These are phyloP conservation scores for Colletes collaris DNA, from an alignment of 2,888 invertebrate species.

Conservation along the genomic window DNA sequence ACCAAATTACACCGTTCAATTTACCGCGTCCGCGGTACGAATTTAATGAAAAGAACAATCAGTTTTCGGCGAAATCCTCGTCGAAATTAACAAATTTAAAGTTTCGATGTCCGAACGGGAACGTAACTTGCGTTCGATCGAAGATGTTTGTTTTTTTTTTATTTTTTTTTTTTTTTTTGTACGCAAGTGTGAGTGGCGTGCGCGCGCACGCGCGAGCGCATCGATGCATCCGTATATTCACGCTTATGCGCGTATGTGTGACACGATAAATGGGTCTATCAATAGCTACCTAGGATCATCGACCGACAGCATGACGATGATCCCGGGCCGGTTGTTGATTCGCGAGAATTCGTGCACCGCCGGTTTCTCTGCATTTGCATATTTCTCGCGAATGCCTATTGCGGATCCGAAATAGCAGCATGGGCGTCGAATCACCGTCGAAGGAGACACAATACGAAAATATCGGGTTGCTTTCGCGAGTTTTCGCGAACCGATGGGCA, in stretches of 20 bases:
- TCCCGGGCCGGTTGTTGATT: conserved; percentile 38
- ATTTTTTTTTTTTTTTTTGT: neutral
- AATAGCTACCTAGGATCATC: conserved; percentile 48
- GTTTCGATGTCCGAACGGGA: too few species aligned
- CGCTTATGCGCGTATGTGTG: neutral
- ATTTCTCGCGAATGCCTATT: conserved; percentile 40
- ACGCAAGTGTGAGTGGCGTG: too few species aligned
- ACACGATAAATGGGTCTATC: conserved; percentile 46
- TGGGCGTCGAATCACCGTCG: conserved; percentile 8
- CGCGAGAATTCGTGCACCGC: conserved; percentile 35
- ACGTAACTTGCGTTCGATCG: too few species aligned
- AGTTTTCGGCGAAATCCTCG: too few species aligned
- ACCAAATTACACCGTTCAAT: too few species aligned
- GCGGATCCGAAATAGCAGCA: conserved; percentile 37
- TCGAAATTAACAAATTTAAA: too few species aligned
- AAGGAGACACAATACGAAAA: conserved; percentile 29
- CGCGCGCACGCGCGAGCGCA: neutral
- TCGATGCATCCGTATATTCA: neutral
- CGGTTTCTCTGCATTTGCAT: conserved; percentile 29
- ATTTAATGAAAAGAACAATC: too few species aligned
- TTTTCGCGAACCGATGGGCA: conserved; percentile 19
- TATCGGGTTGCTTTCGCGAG: conserved; percentile 1
- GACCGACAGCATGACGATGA: conserved; percentile 45
- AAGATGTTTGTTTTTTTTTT: neutral
- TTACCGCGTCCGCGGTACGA: too few species aligned